Conservation (phyloP, 1,140 invertebrate species). For the Harlomillsia oculata region DNA sequence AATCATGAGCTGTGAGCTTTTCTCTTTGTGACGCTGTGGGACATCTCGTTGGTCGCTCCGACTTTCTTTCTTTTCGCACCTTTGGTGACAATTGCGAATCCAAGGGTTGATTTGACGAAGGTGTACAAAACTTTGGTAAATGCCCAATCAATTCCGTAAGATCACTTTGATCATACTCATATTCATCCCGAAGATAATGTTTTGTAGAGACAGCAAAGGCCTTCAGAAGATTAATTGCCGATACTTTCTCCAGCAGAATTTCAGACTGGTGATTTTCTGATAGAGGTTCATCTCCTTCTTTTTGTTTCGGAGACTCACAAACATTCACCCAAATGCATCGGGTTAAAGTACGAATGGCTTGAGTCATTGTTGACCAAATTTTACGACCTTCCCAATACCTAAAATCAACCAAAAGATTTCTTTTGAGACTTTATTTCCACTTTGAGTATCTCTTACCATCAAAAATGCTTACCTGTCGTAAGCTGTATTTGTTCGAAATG, state of each 20-base stretch:
- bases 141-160: no score
- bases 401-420: background rate
- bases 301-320: no score
- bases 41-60: background rate
- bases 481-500: constrained; percentile 28
- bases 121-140: constrained; percentile 12
- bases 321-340: constrained; percentile 21
- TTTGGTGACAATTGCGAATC: background rate
- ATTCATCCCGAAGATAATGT: constrained; percentile 26
- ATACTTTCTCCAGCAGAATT: constrained; percentile 27
- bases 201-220: constrained; percentile 25
- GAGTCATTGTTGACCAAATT: constrained; percentile 22
- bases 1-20: constrained; percentile 20
- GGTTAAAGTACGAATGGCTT: constrained; percentile 9
- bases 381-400: constrained; percentile 30
- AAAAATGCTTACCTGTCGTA: constrained; percentile 24
- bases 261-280: no score
- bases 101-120: background rate
- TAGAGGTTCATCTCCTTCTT: no score
- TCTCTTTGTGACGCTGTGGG: background rate
- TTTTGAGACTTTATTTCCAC: background rate
- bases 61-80: background rate
- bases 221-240: constrained; percentile 22
- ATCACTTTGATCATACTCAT: no score
- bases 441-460: background rate